phyloP scores from a whole-genome alignment of 2,797 vertebrate species.

The Chelmon rostratus region DNA sequence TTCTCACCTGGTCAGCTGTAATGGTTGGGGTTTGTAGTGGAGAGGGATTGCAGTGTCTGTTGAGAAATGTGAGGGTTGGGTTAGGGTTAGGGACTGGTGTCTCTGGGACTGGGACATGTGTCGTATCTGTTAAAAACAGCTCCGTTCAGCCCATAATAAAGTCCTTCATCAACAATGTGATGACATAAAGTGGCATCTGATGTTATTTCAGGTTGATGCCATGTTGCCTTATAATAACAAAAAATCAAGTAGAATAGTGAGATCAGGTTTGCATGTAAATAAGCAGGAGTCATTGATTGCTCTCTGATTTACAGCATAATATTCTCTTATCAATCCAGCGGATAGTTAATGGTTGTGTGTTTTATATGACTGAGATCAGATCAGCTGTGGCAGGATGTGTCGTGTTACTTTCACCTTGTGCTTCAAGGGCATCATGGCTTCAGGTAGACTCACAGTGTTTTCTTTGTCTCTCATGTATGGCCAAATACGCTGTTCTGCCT shows the following conservation, averaged over 20 bases:
- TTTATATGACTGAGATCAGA: slow-evolving; percentile 48
- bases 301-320: slow-evolving; percentile 22
- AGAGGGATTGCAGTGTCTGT: no score
- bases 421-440: slow-evolving; percentile 60
- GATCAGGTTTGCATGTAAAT: background rate
- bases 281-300: background rate
- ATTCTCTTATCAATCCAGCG: slow-evolving; percentile 8
- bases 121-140: background rate
- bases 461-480: slow-evolving; percentile 41
- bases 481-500: slow-evolving; percentile 37
- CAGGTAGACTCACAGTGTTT: slow-evolving; percentile 22
- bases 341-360: slow-evolving; percentile 60
- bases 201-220: background rate
- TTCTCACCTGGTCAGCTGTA: no score
- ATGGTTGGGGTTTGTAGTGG: no score
- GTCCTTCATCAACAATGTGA: background rate
- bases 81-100: no score
- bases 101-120: no score
- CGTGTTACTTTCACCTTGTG: slow-evolving; percentile 53
- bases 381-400: slow-evolving; percentile 19
- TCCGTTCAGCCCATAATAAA: background rate
- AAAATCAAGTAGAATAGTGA: background rate
- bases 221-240: background rate
- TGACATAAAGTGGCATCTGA: background rate
- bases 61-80: no score